Evolutionary conservation across 2,888 invertebrate species (phyloP).

Genomic region (Dasysyrphus tricinctus): DNA sequence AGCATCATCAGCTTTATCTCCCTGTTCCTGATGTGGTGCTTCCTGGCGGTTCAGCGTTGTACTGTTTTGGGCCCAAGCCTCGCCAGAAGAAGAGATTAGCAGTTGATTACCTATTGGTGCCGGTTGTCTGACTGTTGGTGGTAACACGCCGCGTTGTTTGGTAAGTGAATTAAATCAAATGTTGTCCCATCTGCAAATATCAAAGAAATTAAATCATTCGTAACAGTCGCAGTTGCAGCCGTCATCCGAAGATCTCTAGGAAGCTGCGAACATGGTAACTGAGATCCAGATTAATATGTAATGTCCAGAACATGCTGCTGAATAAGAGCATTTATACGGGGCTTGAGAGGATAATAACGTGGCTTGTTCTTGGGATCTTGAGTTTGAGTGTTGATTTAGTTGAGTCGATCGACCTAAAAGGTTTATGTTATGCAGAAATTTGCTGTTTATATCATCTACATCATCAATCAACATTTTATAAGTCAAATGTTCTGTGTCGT

Average conservation of each 20-base stretch:
- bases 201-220: conserved; percentile 66
- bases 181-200: conserved; percentile 59
- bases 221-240: conserved; percentile 4
- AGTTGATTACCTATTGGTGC: conserved; percentile 58
- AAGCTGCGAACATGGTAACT: conserved; percentile 37
- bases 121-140: conserved; percentile 46
- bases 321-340: neutral
- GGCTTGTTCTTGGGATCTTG: neutral
- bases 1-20: conserved; percentile 33
- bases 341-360: neutral
- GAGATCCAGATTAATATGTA: conserved; percentile 46
- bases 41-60: conserved; percentile 35
- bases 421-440: conserved; percentile 14
- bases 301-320: conserved; percentile 19
- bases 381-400: neutral
- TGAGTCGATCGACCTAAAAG: conserved; percentile 8
- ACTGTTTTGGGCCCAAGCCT: conserved; percentile 31
- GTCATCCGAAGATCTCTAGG: conserved; percentile 21
- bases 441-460: neutral
- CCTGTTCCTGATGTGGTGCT: conserved; percentile 55
- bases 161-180: conserved; percentile 63
- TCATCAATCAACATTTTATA: neutral
- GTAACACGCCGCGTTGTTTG: conserved; percentile 40
- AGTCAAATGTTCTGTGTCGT: neutral
- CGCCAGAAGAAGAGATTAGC: conserved; percentile 51